Evolutionary conservation across 2,113 vertebrate species (phyloP).

Genomic region (Orthonyx spaldingii): DNA sequence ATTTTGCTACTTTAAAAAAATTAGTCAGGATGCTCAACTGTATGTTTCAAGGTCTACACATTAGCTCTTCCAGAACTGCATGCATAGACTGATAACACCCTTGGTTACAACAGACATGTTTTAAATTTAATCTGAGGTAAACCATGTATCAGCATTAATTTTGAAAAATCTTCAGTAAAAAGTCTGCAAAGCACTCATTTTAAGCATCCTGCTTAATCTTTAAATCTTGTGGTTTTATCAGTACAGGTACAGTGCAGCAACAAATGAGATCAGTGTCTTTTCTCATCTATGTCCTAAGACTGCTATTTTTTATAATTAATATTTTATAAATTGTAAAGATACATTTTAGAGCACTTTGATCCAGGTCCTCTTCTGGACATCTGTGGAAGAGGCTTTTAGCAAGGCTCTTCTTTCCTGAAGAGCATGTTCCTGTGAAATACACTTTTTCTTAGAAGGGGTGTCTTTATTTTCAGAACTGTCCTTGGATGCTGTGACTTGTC

Average conservation of each 20-base stretch:
- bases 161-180: neutral
- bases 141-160: rapidly evolving
- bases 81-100: neutral
- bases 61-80: neutral
- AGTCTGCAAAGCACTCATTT: neutral
- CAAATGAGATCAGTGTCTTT: neutral
- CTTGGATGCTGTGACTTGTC: neutral
- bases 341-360: neutral
- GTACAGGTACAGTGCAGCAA: neutral
- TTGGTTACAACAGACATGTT: neutral
- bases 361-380: neutral
- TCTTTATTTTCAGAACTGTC: neutral
- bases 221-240: neutral
- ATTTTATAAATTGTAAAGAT: neutral
- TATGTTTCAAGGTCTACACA: neutral
- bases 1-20: neutral
- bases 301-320: neutral
- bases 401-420: neutral
- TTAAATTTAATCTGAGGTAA: neutral
- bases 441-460: neutral
- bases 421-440: neutral
- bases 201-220: too few relatives aligned
- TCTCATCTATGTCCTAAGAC: neutral
- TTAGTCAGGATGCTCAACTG: neutral
- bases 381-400: neutral